Evolutionary conservation across 2,797 vertebrate genomes (phyloP).

Genomic region (Lepus oiostolus): DNA sequence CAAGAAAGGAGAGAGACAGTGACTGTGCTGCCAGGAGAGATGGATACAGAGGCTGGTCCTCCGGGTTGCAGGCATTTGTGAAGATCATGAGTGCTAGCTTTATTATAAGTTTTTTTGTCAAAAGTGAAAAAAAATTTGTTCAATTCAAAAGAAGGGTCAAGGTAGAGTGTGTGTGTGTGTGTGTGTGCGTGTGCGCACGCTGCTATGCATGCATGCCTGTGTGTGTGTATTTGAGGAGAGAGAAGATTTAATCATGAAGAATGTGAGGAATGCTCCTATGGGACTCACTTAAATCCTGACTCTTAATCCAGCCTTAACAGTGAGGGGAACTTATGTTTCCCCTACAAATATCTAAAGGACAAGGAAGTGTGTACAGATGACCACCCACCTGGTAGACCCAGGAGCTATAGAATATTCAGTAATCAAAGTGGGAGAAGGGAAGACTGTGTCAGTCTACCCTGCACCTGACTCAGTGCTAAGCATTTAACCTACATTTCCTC

Average conservation of each 20-base stretch:
- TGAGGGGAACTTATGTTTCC: not conserved
- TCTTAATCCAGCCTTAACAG: not conserved
- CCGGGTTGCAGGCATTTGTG: not conserved
- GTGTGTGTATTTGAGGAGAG: not conserved
- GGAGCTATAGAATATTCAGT: not conserved
- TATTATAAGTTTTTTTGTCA: not conserved
- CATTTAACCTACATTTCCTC: not conserved
- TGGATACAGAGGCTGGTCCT: not conserved
- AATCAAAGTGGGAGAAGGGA: not conserved
- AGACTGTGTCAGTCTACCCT: not conserved
- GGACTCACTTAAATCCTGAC: not conserved
- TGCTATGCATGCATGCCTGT: not conserved
- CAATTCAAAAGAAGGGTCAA: not conserved
- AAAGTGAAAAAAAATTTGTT: conserved; percentile 17
- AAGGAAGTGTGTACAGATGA: not conserved
- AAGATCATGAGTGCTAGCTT: not conserved
- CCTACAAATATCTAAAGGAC: not conserved
- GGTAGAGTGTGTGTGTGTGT: not conserved
- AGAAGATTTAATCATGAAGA: not conserved
- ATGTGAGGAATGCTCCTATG: not conserved
- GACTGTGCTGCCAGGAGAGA: not conserved
- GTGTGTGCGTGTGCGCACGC: no score
- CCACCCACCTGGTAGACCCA: not conserved
- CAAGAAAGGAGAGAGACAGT: not conserved
- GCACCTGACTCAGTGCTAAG: fast-evolving